phyloP scores from a whole-genome alignment of 2,888 invertebrate species.

The Muscina levida region DNA sequence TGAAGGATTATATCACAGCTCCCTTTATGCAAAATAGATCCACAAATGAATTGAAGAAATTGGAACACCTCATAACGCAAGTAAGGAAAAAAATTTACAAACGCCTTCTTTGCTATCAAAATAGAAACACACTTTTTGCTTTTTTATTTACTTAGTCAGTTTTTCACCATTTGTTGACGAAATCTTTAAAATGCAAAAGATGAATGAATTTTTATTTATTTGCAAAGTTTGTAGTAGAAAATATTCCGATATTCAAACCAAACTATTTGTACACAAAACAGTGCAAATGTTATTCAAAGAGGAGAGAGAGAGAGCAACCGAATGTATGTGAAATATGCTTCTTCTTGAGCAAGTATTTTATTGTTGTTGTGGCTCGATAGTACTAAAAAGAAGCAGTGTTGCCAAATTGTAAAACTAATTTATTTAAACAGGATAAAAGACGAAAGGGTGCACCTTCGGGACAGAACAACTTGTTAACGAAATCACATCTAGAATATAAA shows the following conservation, averaged over 20 bases:
- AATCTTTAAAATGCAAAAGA: too few species aligned
- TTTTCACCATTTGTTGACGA: too few species aligned
- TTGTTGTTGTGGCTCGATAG: conserved; percentile 1
- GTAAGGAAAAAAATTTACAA: too few species aligned
- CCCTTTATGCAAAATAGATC: neutral
- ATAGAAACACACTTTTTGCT: too few species aligned
- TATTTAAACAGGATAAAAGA: too few species aligned
- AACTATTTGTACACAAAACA: conserved; percentile 53
- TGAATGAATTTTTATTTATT: conserved; percentile 26
- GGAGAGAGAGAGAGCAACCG: conserved; percentile 10
- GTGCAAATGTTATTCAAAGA: conserved; percentile 41
- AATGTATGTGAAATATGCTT: conserved; percentile 1
- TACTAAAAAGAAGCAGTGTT: conserved; percentile 15
- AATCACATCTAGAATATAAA: too few species aligned
- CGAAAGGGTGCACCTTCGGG: too few species aligned
- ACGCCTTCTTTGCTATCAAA: too few species aligned
- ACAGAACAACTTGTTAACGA: too few species aligned
- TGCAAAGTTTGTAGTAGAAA: conserved; percentile 34
- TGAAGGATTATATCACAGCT: conserved; percentile 24
- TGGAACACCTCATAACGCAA: conserved; percentile 9
- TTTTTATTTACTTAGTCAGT: neutral
- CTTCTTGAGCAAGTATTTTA: neutral
- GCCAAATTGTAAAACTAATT: too few species aligned
- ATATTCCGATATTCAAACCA: conserved; percentile 32
- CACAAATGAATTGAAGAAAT: neutral